Conservation (phyloP, 2,797 vertebrate species). For the Enteromius unitaeniatus region DNA sequence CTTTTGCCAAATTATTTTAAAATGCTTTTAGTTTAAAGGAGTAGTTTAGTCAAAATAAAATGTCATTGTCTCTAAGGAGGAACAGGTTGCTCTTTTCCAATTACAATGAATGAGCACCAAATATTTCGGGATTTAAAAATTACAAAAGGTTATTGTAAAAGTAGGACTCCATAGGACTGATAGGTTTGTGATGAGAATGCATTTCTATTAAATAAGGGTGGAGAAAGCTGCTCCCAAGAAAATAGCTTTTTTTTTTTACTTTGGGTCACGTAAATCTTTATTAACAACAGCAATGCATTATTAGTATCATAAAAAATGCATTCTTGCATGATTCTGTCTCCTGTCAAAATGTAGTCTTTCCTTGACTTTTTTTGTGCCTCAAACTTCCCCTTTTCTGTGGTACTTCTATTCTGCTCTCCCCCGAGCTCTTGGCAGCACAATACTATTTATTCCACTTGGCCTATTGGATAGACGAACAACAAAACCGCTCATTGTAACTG, state of each 20-base stretch:
- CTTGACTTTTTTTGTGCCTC: constrained; percentile 71
- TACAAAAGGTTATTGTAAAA: background rate
- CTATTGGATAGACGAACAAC: constrained; percentile 83
- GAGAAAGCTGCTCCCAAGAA: background rate
- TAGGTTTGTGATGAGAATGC: background rate
- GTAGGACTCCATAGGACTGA: background rate
- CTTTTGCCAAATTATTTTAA: constrained; percentile 70
- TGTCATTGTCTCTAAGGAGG: background rate
- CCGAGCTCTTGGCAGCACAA: constrained; percentile 87
- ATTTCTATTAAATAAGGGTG: background rate
- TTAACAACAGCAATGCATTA: background rate
- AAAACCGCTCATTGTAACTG: constrained; percentile 77
- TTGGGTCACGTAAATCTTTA: background rate
- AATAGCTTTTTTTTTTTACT: background rate
- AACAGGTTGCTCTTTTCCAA: background rate
- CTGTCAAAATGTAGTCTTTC: constrained; percentile 36
- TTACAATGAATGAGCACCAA: background rate
- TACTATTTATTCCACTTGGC: constrained; percentile 89
- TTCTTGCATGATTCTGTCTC: background rate
- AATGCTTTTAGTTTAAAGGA: background rate
- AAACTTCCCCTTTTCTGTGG: constrained; percentile 94
- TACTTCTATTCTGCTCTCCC: constrained; percentile 96
- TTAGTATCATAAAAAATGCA: background rate
- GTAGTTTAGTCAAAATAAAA: background rate
- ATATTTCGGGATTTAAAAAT: background rate